phyloP scores from a whole-genome alignment of 2,797 vertebrate species.

The Schizothorax lantsangensis region DNA sequence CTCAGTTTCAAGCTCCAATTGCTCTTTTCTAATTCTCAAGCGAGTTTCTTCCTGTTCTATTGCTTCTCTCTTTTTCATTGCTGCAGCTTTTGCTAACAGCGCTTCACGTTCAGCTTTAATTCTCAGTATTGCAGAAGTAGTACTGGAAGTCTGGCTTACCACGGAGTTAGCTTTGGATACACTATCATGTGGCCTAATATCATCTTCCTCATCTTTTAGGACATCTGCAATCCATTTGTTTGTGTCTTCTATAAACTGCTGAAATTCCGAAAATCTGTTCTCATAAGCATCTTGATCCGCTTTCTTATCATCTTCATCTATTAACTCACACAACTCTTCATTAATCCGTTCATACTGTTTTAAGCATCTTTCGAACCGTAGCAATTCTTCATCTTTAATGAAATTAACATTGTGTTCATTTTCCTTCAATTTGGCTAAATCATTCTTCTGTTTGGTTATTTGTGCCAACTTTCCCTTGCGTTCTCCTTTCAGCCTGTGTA shows the following conservation, averaged over 20 bases:
- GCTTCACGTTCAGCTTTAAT: background rate
- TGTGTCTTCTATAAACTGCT: conserved; percentile 9
- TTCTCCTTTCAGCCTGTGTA: no score
- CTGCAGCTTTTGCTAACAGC: background rate
- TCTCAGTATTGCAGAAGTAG: background rate
- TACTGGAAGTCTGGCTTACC: background rate
- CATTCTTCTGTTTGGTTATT: no score
- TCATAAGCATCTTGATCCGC: background rate
- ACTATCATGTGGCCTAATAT: background rate
- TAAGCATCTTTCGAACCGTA: background rate
- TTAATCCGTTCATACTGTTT: background rate
- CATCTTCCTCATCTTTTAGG: background rate
- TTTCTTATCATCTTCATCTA: background rate
- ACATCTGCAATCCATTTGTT: conserved; percentile 36
- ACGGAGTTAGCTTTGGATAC: background rate
- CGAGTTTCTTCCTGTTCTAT: background rate
- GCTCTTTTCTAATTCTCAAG: background rate
- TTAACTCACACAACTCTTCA: conserved; percentile 6
- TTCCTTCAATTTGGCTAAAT: no score
- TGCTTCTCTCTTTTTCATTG: background rate
- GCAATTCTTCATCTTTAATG: conserved; percentile 33
- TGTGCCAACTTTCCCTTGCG: no score
- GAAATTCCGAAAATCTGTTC: background rate
- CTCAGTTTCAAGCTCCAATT: background rate
- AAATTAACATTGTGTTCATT: conserved; percentile 19